Evolutionary conservation across 2,113 vertebrate species (phyloP).

Genomic region (Pangasianodon gigas): DNA sequence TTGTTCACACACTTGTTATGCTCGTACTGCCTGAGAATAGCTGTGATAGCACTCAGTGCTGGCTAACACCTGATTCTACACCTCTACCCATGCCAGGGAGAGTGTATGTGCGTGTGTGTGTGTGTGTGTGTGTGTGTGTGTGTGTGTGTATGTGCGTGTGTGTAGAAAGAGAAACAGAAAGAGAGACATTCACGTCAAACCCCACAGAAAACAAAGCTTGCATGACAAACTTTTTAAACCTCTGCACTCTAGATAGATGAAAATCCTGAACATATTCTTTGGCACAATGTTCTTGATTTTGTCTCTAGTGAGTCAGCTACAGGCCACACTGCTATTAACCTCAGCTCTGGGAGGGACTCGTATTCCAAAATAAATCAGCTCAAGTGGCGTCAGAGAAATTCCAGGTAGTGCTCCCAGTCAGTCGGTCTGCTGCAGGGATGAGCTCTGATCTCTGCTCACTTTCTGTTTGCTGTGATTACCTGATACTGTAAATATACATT

Average conservation of each 20-base stretch:
- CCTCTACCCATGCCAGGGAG: background rate
- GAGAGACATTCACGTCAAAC: background rate
- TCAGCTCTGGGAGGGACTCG: background rate
- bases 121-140: no score
- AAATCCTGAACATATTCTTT: background rate
- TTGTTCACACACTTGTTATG: background rate
- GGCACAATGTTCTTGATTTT: background rate
- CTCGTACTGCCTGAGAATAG: background rate
- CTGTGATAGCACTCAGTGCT: background rate
- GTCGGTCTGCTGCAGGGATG: slow-evolving; percentile 21
- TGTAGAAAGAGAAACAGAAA: background rate
- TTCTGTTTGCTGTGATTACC: slow-evolving; percentile 50
- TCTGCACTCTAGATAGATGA: background rate
- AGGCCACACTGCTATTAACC: background rate
- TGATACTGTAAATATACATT: slow-evolving; percentile 51
- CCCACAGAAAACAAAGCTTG: slow-evolving; percentile 2
- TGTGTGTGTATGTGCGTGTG: background rate
- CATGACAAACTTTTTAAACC: slow-evolving; percentile 18
- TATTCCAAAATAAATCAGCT: slow-evolving; percentile 18
- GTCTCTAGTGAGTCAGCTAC: background rate
- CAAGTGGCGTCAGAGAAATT: slow-evolving; percentile 17
- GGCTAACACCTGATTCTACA: background rate
- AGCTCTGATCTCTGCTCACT: slow-evolving; percentile 27
- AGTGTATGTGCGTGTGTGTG: background rate
- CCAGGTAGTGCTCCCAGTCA: slow-evolving; percentile 7